These are phyloP conservation scores for Acronicta leporina DNA, from an alignment of 2,888 invertebrate genomes.

Conservation along the genomic window DNA sequence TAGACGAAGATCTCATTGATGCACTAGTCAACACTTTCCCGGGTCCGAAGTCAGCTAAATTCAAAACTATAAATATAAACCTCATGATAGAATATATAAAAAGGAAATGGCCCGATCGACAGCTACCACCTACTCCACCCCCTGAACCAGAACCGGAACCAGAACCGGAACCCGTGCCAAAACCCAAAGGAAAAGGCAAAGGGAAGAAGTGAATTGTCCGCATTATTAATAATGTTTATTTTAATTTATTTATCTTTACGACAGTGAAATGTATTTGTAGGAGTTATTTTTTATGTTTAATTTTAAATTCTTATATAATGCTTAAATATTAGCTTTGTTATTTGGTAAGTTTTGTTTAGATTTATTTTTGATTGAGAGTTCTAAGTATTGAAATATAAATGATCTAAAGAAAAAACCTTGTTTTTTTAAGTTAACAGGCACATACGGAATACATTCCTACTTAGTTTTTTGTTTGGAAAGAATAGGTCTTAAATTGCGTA, in stretches of 20 bases:
- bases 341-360: conserved; percentile 15
- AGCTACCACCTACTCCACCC: conserved; percentile 71
- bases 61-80: conserved; percentile 64
- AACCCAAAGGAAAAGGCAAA: conserved; percentile 19
- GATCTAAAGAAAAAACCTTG: not conserved
- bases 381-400: conserved; percentile 4
- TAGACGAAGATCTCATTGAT: conserved; percentile 68
- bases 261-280: not conserved
- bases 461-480: no score
- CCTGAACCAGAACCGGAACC: conserved; percentile 62
- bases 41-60: conserved; percentile 62
- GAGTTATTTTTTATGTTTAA: conserved; percentile 11
- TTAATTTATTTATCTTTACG: not conserved
- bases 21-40: conserved; percentile 65
- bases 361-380: conserved; percentile 4
- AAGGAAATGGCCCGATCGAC: conserved; percentile 75
- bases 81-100: conserved; percentile 68
- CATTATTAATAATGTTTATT: not conserved
- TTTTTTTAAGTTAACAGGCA: not conserved
- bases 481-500: no score
- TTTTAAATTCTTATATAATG: conserved; percentile 1
- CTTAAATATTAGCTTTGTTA: not conserved
- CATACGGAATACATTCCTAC: no score
- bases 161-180: not conserved
- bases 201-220: conserved; percentile 8